Evolutionary conservation across 2,888 invertebrate genomes (phyloP).

Genomic region (Dolichomitus sp.): DNA sequence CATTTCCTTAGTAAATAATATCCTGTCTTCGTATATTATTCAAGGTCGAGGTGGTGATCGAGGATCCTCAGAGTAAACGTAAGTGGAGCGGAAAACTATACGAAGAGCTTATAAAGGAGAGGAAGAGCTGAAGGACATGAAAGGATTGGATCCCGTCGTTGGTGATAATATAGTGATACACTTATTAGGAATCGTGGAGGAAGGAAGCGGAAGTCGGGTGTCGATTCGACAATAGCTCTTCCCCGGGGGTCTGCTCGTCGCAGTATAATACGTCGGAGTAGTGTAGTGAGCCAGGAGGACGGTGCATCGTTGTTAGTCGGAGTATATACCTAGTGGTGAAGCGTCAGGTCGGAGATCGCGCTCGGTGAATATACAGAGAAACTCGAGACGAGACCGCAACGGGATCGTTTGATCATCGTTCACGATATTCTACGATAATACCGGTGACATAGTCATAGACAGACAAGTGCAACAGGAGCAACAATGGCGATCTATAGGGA

Average conservation of each 20-base stretch:
- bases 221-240: conserved; percentile 51
- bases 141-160: conserved; percentile 36
- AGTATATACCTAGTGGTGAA: conserved; percentile 53
- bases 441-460: background rate
- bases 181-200: conserved; percentile 34
- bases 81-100: background rate
- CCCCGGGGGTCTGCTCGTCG: background rate
- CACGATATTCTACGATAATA: background rate
- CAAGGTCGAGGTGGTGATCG: conserved; percentile 41
- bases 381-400: conserved; percentile 1
- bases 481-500: conserved; percentile 60
- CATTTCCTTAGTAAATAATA: background rate
- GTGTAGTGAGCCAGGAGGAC: conserved; percentile 7
- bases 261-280: background rate
- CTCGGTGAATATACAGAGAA: conserved; percentile 8
- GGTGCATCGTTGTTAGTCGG: background rate
- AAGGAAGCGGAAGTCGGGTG: conserved; percentile 50
- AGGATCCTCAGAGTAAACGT: background rate
- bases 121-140: conserved; percentile 48
- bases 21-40: conserved; percentile 3
- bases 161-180: background rate
- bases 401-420: conserved; percentile 1
- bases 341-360: conserved; percentile 5
- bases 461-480: background rate
- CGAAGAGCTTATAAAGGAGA: background rate